Base-by-base conservation (phyloP, 1,140 invertebrate genomes). In the Patella vulgata region DNA sequence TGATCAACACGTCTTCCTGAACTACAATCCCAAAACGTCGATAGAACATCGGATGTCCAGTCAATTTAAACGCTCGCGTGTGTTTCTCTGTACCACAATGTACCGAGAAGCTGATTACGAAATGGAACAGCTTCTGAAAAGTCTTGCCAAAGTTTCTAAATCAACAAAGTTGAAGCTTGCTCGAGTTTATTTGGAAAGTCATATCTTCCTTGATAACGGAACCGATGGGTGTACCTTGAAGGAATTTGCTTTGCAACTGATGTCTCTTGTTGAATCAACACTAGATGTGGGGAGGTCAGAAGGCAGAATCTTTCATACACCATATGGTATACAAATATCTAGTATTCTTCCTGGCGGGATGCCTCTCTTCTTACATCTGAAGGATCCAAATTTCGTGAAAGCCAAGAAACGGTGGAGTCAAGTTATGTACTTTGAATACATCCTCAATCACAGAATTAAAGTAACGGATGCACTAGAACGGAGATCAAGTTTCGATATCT, bases 151-250 rank as follows among this genome's bases (percentile, higher is more conserved):
- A n/a, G 19, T 75, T 40, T 71, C 71, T 3, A 48, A 48, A 5
- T 69, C 68, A 21, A 52, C 63, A 31, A 52, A 56, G 28, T 57
- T 73, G 9, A 59, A 60, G 27, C 33, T 44, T 11, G 44, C 55
- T 11, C 57, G 67, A 31, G 48, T 75, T 12, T 56, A 60, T 31
- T 30, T 76, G 0, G 71, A 78, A 53, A 69, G 73, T 8, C 75
- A 78, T 42, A 69, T 78, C 25, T 78, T 78, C 48, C 59, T 78
- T 23, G 75, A 78, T 43, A 78, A 76, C 53, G 75, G 75, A 3
- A 65, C 63, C 1, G 53, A 57, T 27, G 70, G 64, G 28, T 59
- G 54, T 11, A 54, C 61, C 11, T 58, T 76, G 44, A 78, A 72
- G 17, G 63, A 74, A 19, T 78, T 78, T 55, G 69, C 74, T 14